Conservation (phyloP, 37 sponge, comb jelly and placozoan species). For the Crambe crambe region DNA sequence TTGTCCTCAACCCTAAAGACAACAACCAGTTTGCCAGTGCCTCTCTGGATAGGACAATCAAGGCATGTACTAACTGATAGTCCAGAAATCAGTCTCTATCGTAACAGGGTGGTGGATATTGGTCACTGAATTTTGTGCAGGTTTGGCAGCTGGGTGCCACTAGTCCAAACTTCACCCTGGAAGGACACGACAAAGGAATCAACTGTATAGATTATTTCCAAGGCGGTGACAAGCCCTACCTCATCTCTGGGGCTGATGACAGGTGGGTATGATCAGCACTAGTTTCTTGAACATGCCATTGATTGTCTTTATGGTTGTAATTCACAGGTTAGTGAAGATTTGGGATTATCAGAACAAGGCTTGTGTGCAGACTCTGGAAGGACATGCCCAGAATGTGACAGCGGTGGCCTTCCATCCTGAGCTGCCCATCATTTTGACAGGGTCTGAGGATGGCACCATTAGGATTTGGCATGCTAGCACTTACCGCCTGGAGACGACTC, state of each 20-base stretch:
- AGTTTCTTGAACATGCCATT: background rate
- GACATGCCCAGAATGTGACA: conserved; percentile 97
- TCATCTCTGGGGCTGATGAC: conserved; percentile 98
- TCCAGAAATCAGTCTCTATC: no score
- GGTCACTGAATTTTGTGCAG: conserved; percentile 44
- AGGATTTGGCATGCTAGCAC: conserved; percentile 94
- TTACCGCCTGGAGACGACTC: conserved; percentile 95
- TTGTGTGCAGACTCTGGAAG: conserved; percentile 96
- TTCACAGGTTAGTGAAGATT: conserved; percentile 74
- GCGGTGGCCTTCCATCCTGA: conserved; percentile 93
- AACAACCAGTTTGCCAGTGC: conserved; percentile 98
- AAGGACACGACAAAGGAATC: conserved; percentile 97
- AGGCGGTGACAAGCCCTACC: conserved; percentile 98
- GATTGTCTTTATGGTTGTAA: background rate
- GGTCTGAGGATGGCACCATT: conserved; percentile 95
- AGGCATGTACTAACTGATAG: no score
- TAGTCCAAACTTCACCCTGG: conserved; percentile 96
- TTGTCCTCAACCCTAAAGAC: conserved; percentile 98
- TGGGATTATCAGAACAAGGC: conserved; percentile 98
- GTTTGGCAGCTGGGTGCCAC: conserved; percentile 97
- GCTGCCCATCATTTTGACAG: conserved; percentile 93
- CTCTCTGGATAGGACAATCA: conserved; percentile 91
- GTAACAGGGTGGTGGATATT: no score
- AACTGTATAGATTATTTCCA: conserved; percentile 97
- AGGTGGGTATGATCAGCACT: conserved; percentile 21